Conservation (phyloP, 2,888 invertebrate genomes). For the Exephanes ischioxanthus region DNA sequence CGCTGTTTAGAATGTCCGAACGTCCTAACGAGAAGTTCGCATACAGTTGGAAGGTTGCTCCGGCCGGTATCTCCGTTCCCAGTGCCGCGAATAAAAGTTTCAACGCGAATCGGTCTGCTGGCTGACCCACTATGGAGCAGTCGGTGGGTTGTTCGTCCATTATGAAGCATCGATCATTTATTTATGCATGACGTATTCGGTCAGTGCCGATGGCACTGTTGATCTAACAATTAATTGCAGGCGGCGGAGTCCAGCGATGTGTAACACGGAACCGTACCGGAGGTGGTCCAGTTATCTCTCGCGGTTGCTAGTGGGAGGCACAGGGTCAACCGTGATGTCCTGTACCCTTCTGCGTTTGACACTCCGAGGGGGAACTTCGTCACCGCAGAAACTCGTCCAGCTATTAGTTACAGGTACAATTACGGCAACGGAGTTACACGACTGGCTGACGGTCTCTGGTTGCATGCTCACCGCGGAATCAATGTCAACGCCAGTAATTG, state of each 20-base stretch:
- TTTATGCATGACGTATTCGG: slow-evolving; percentile 5
- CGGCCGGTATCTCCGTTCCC: slow-evolving; percentile 24
- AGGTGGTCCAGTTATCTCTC: slow-evolving; percentile 8
- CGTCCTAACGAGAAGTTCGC: not conserved
- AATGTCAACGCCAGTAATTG: not conserved
- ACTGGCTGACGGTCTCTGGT: not conserved
- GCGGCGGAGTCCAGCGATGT: slow-evolving; percentile 26
- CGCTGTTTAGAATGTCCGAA: not conserved
- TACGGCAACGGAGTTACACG: slow-evolving; percentile 10
- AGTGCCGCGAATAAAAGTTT: slow-evolving; percentile 32
- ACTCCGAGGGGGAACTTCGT: slow-evolving; percentile 34
- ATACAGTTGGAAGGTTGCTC: not conserved
- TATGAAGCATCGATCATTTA: slow-evolving; percentile 2
- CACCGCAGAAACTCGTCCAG: slow-evolving; percentile 26
- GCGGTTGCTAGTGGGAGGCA: slow-evolving; percentile 24
- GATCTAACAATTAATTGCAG: slow-evolving; percentile 54
- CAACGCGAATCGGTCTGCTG: not conserved
- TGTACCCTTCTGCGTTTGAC: slow-evolving; percentile 43
- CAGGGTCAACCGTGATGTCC: slow-evolving; percentile 45
- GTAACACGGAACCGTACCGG: slow-evolving; percentile 16
- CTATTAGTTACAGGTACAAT: slow-evolving; percentile 30
- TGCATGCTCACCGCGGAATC: not conserved
- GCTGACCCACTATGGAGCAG: slow-evolving; percentile 4
- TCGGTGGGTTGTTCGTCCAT: not conserved
- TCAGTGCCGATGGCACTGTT: slow-evolving; percentile 47